Percentiles rank a stretch among this genome's conserved stretches.
phyloP scores from a whole-genome alignment of 2,888 invertebrate species.

The Nomada ferruginata region DNA sequence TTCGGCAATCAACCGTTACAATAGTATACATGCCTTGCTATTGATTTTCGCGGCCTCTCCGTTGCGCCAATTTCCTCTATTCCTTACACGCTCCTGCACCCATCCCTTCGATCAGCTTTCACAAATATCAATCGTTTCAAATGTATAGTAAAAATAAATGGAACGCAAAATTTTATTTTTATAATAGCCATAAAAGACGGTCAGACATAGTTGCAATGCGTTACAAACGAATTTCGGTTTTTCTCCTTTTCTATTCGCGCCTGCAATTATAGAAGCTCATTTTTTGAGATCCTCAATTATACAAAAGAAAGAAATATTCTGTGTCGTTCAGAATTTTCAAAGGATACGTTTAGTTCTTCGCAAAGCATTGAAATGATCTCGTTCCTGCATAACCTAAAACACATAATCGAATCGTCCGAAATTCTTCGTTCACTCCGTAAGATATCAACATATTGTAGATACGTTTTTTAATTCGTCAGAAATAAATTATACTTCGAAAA shows the following conservation, averaged over 20 bases:
- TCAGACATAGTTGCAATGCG: not conserved
- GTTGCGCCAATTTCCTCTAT: conserved; percentile 64
- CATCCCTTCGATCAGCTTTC: conserved; percentile 35
- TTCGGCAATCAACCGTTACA: conserved; percentile 75
- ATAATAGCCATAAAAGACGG: too few relatives aligned
- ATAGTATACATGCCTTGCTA: conserved; percentile 77
- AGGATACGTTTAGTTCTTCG: not conserved
- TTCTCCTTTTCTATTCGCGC: not conserved
- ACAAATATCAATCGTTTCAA: conserved; percentile 11
- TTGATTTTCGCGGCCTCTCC: conserved; percentile 71
- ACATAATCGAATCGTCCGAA: not conserved
- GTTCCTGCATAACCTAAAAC: conserved; percentile 49
- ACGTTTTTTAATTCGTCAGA: not conserved
- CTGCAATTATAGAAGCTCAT: not conserved
- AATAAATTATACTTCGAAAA: not conserved
- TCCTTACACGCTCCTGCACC: conserved; percentile 54
- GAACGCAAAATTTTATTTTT: not conserved
- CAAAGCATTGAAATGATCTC: not conserved
- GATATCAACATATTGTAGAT: not conserved
- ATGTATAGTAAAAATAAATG: conserved; percentile 1
- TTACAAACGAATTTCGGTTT: not conserved
- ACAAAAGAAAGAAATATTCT: not conserved
- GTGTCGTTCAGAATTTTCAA: not conserved
- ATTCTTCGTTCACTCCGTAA: not conserved
- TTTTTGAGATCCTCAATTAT: not conserved